Conservation (phyloP, 2,888 invertebrate species). For the Napeogenes inachia region DNA sequence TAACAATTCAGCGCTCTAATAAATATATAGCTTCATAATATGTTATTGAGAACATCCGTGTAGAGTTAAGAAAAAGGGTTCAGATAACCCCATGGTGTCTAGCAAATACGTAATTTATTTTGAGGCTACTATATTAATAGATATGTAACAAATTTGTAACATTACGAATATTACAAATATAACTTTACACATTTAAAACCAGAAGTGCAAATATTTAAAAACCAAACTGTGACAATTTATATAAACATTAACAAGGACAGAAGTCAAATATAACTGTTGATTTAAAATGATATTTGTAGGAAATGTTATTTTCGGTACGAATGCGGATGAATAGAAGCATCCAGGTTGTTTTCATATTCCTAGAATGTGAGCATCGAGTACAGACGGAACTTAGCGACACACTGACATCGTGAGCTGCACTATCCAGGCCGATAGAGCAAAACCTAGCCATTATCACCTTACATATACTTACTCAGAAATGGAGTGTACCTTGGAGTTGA, state of each 20-base stretch:
- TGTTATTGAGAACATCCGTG: background rate
- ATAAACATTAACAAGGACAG: too few species aligned
- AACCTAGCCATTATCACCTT: background rate
- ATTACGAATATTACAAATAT: too few species aligned
- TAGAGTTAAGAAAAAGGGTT: too few species aligned
- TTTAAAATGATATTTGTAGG: conserved; percentile 5
- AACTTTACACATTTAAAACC: too few species aligned
- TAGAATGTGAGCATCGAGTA: conserved; percentile 52
- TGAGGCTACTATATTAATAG: too few species aligned
- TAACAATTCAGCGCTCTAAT: conserved; percentile 1
- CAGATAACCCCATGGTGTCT: too few species aligned
- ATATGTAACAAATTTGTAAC: too few species aligned
- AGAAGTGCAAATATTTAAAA: too few species aligned
- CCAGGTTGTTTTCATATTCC: conserved; percentile 41
- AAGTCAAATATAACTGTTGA: too few species aligned
- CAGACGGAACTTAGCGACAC: conserved; percentile 63
- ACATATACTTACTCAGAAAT: background rate
- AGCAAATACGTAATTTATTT: too few species aligned
- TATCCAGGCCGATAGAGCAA: conserved; percentile 3
- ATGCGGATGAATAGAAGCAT: conserved; percentile 26
- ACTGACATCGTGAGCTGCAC: conserved; percentile 47
- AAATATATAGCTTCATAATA: background rate
- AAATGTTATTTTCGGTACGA: background rate
- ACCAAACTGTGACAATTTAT: too few species aligned
- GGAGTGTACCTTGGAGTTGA: too few species aligned